These are phyloP conservation scores for Caenorhabditis brenneri DNA, from an alignment of 1,140 invertebrate genomes.

Conservation along the genomic window DNA sequence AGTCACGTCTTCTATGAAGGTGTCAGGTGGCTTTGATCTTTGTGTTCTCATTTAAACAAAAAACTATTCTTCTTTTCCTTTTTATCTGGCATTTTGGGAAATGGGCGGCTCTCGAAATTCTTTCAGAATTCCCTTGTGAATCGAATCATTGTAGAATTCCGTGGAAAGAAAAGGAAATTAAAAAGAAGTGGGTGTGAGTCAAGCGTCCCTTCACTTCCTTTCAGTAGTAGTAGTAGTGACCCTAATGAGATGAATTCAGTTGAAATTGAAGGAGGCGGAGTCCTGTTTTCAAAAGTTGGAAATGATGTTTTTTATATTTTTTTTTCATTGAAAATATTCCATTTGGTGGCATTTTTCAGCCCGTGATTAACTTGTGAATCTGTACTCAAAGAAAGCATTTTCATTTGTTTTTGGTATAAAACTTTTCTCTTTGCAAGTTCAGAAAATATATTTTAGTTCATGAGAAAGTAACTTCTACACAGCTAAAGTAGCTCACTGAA, in stretches of 20 bases:
- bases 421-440: too few relatives aligned
- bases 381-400: too few relatives aligned
- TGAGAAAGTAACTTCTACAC: too few relatives aligned
- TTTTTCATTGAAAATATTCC: not conserved
- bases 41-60: conserved; percentile 24
- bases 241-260: conserved; percentile 3
- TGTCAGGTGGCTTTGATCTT: conserved; percentile 33
- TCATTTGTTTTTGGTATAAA: too few relatives aligned
- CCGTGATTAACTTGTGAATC: too few relatives aligned
- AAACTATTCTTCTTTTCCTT: not conserved
- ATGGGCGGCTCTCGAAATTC: not conserved
- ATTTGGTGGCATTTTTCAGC: not conserved
- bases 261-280: not conserved
- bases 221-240: not conserved
- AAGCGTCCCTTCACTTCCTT: not conserved
- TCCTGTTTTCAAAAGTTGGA: not conserved
- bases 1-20: conserved; percentile 32
- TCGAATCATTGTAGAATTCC: not conserved
- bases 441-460: too few relatives aligned
- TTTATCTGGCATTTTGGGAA: not conserved
- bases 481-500: too few relatives aligned
- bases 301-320: not conserved
- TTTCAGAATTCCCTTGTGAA: conserved; percentile 12
- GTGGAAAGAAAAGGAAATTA: not conserved
- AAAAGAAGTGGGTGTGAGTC: conserved; percentile 33